Conservation (phyloP, 2,113 vertebrate species). For the Aythya baeri region DNA sequence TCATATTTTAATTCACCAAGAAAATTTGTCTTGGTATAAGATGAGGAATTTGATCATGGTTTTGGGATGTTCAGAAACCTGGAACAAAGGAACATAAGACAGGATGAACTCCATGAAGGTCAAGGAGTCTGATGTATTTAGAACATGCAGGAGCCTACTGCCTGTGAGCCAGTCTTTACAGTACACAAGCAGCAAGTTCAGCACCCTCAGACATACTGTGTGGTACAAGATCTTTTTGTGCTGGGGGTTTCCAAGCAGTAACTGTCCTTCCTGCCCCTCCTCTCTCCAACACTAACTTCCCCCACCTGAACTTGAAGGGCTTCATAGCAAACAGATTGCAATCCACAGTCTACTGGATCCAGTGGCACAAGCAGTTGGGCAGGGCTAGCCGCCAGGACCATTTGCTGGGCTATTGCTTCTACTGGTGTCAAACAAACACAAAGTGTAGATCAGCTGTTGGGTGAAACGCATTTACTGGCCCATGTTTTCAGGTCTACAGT, state of each 20-base stretch:
- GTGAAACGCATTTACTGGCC: neutral
- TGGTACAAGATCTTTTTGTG: fast-evolving
- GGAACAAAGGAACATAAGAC: neutral
- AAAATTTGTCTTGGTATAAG: neutral
- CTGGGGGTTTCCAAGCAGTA: neutral
- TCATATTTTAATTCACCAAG: neutral
- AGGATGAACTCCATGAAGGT: fast-evolving
- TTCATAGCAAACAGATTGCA: fast-evolving
- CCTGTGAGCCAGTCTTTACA: fast-evolving
- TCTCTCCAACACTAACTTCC: neutral
- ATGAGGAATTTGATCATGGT: neutral
- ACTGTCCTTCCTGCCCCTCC: neutral
- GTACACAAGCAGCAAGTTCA: fast-evolving
- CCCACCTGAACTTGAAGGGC: fast-evolving
- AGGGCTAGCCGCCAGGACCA: neutral
- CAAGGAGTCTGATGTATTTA: neutral
- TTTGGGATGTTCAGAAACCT: neutral
- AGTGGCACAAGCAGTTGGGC: fast-evolving
- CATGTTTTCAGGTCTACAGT: neutral
- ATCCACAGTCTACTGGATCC: fast-evolving
- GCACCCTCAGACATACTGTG: fast-evolving
- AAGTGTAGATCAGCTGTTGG: neutral
- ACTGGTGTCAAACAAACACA: neutral
- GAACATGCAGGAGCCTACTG: neutral
- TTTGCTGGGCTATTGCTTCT: neutral